A percentile compares a stretch with the other conserved stretches of the same genome.
Conservation (phyloP, 2,888 invertebrate species). For the Platypus cylindrus region DNA sequence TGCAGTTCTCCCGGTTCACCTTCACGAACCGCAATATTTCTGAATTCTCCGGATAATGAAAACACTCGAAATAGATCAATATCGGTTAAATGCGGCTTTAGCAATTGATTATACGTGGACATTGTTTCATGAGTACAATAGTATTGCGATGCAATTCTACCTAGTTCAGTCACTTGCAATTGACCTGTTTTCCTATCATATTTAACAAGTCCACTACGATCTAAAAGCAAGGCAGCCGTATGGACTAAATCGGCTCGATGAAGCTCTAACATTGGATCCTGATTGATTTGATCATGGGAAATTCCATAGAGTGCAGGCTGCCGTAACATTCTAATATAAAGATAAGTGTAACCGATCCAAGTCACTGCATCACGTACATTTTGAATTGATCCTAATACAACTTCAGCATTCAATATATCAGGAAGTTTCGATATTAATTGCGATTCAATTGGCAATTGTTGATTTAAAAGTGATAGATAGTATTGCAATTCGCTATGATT, state of each 20-base stretch:
- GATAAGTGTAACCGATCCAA: constrained; percentile 93
- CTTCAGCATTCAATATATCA: constrained; percentile 96
- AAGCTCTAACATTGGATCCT: constrained; percentile 76
- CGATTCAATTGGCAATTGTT: constrained; percentile 96
- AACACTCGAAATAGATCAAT: constrained; percentile 98
- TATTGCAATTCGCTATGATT: constrained; percentile 98
- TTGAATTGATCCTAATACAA: constrained; percentile 85
- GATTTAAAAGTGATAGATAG: constrained; percentile 93
- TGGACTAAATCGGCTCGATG: constrained; percentile 91
- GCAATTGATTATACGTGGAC: constrained; percentile 88
- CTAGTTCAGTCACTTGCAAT: constrained; percentile 72
- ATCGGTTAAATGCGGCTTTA: constrained; percentile 93
- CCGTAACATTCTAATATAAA: constrained; percentile 73
- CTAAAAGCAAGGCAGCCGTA: constrained; percentile 81
- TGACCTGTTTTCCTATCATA: constrained; percentile 90
- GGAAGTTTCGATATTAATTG: constrained; percentile 87
- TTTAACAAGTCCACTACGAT: constrained; percentile 88
- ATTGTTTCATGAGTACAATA: constrained; percentile 97
- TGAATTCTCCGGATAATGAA: constrained; percentile 93
- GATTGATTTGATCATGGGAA: constrained; percentile 60
- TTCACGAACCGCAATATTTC: constrained; percentile 80
- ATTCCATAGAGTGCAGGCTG: constrained; percentile 85
- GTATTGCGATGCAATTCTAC: constrained; percentile 95
- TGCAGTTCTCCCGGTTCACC: constrained; percentile 96
- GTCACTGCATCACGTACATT: constrained; percentile 82